phyloP scores from a whole-genome alignment of 2,888 invertebrate genomes.

The Xestia c-nigrum region DNA sequence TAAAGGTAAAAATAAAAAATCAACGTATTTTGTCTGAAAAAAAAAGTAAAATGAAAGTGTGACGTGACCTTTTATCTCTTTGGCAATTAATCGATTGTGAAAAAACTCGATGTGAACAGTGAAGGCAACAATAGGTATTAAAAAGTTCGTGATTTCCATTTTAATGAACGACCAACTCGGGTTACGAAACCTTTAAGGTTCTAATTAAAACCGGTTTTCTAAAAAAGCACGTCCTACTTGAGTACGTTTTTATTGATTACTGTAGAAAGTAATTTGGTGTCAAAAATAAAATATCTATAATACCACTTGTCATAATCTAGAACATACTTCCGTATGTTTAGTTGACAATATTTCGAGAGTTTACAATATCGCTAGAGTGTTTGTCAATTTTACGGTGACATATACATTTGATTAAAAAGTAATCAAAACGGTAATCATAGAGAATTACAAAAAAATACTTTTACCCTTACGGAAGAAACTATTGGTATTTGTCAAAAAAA shows the following conservation, averaged over 20 bases:
- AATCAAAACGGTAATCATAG: not conserved
- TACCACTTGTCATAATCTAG: no score
- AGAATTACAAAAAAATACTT: not conserved
- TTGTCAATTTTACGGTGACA: no score
- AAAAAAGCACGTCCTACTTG: conserved; percentile 10
- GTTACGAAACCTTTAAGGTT: conserved; percentile 34
- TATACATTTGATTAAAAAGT: no score
- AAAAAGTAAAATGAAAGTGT: no score
- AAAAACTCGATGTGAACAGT: conserved; percentile 18
- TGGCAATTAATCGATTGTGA: conserved; percentile 17
- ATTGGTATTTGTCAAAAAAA: not conserved
- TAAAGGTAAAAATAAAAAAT: not conserved
- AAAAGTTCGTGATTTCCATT: conserved; percentile 21
- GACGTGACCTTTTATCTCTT: not conserved
- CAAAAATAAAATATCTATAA: not conserved
- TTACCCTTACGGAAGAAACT: not conserved
- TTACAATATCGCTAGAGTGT: no score
- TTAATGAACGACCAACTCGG: conserved; percentile 30
- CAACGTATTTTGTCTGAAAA: not conserved
- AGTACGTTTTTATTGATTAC: not conserved
- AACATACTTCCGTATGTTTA: no score
- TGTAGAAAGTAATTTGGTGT: not conserved
- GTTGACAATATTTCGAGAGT: no score
- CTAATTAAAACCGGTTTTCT: conserved; percentile 26
- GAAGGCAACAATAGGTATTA: conserved; percentile 14